Base-by-base conservation (phyloP, 1,140 invertebrate genomes). In the Drosophila persimilis region DNA sequence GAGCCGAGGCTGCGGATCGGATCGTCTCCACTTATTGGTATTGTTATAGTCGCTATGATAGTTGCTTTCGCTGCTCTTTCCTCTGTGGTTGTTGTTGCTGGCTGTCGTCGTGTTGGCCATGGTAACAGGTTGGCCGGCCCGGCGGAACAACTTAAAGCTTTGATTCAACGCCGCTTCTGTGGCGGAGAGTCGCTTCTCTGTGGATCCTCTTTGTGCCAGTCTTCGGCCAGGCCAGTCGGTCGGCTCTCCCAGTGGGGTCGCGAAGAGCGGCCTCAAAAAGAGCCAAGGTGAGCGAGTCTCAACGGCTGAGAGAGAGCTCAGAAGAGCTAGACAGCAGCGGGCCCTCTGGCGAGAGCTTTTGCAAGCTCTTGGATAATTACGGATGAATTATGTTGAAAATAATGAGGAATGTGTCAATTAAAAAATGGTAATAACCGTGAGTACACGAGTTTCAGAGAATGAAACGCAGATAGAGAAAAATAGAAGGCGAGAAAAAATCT, bases 121-220 rank as follows among this genome's bases (percentile, higher is more conserved):
- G 63, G 72, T 55, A 75, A 75, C 73, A 75, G 73, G 56, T 74
- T 77, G 63, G 61, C 73, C 73, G 78, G 63, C 58, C 73, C 73
- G 78, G 73, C 78, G 45, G 44, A 80, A 65, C 73, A 80, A 80
- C 77, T 76, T 58, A 7, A 61, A 73, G 62, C 66, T 70, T 35
- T 59, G 72, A 54, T 73, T 52, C 24, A 47, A 58, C 51, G 39
- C 45, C 43, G 69, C 41, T 5, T 26, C 24, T 0, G 24, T 5
- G 24, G 24, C 24, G 24, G 24, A 26, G 24, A 26, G 24, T 26
- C 4, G 24, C 24, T 67, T 67, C 65, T 62, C 65, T 58, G 26
- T 48, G 26, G 71, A 31, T 53, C 70, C 60, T 51, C 63, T 75
- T 50, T 67, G 44, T 2, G 24, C 15, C 50, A 20, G 52, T 58